Percentiles rank a stretch among this genome's conserved stretches.
phyloP scores from a whole-genome alignment of 37 sponge, comb jelly and placozoan genomes.

The Aphrocallistes beatrix region DNA sequence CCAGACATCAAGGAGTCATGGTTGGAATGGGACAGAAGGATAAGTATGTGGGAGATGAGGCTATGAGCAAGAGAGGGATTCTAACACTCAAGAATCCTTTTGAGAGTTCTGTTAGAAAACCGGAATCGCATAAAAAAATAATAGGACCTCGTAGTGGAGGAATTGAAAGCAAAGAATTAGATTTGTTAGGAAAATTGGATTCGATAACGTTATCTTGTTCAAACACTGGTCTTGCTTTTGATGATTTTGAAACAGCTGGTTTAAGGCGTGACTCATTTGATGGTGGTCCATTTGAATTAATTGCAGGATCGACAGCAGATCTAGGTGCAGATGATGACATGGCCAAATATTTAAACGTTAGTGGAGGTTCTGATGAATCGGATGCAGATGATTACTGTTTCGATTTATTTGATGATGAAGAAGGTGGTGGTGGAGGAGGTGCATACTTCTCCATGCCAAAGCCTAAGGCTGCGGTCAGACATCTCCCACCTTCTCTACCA shows the following conservation, averaged over 20 bases:
- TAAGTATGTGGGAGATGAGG: conserved; percentile 83
- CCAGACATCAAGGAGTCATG: conserved; percentile 75
- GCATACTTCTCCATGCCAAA: not conserved
- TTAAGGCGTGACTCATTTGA: not conserved
- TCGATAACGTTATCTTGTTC: no score
- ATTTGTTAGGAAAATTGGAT: not conserved
- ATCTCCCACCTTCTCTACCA: not conserved
- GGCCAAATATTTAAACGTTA: no score
- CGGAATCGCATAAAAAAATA: not conserved
- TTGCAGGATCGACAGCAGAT: not conserved
- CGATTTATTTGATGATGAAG: not conserved
- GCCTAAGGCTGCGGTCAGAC: not conserved
- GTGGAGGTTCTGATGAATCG: not conserved
- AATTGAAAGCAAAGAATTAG: not conserved
- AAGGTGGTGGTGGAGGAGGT: not conserved
- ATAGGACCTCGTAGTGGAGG: no score
- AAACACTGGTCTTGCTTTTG: no score
- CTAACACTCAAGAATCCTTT: conserved; percentile 79
- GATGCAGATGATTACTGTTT: not conserved
- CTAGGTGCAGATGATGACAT: not conserved
- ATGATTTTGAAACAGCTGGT: no score
- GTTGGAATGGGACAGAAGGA: conserved; percentile 98
- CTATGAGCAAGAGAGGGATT: conserved; percentile 77
- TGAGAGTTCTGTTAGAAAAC: conserved; percentile 24
- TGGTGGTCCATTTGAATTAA: not conserved